These are phyloP conservation scores for Anodontia alba DNA, from an alignment of 2,888 invertebrate genomes.

Conservation along the genomic window DNA sequence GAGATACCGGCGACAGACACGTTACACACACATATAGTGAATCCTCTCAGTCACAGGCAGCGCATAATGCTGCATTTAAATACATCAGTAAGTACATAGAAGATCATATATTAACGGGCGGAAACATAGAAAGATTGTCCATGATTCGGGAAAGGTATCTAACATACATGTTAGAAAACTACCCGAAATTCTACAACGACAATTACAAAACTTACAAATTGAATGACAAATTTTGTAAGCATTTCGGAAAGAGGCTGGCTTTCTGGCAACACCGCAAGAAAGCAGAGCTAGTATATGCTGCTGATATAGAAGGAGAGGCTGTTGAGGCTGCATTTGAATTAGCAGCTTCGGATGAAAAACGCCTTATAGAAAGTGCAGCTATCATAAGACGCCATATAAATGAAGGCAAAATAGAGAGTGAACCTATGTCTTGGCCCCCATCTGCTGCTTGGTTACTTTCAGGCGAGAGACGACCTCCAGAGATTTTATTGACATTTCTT, in stretches of 20 bases:
- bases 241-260: conserved; percentile 14
- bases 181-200: conserved; percentile 32
- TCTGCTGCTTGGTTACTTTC: not conserved
- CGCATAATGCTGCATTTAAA: not conserved
- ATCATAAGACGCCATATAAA: conserved; percentile 30
- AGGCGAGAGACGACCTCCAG: not conserved
- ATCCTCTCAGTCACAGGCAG: not conserved
- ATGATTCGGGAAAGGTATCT: conserved; percentile 42
- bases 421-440: not conserved
- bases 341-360: conserved; percentile 42
- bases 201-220: conserved; percentile 52
- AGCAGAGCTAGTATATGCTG: not conserved
- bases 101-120: not conserved
- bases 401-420: not conserved
- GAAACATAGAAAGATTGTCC: not conserved
- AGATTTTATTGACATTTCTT: not conserved
- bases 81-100: not conserved
- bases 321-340: conserved; percentile 50
- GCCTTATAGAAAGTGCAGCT: conserved; percentile 39
- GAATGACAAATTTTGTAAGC: conserved; percentile 32
- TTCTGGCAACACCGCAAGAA: not conserved
- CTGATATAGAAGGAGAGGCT: not conserved
- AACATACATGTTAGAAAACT: conserved; percentile 21
- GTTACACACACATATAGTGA: not conserved
- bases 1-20: not conserved